Percentiles rank a stretch among this genome's conserved stretches.
Evolutionary conservation across 1,140 invertebrate species (phyloP).

Genomic region (Neodiprion fabricii): DNA sequence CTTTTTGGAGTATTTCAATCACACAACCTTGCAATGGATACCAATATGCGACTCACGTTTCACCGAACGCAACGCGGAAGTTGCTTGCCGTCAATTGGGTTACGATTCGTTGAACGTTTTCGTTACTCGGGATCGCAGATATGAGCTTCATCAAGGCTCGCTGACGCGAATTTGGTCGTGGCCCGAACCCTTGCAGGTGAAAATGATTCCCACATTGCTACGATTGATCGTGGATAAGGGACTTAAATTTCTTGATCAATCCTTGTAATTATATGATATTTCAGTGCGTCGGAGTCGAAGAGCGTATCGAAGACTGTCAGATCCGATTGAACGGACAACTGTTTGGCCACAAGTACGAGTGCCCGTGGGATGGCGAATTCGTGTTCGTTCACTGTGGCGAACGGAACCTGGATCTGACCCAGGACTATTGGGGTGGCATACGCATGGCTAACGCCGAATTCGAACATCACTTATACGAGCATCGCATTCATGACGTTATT

Average conservation of each 20-base stretch:
- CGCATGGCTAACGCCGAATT: constrained; percentile 89
- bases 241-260: neutral
- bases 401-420: constrained; percentile 70
- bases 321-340: constrained; percentile 89
- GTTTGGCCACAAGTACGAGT: constrained; percentile 83
- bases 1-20: constrained; percentile 95
- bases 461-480: constrained; percentile 84
- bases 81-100: constrained; percentile 94
- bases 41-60: constrained; percentile 96
- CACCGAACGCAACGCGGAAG: constrained; percentile 92
- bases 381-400: constrained; percentile 93
- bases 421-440: constrained; percentile 96
- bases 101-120: constrained; percentile 88
- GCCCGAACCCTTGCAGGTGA: constrained; percentile 87
- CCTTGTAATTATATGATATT: constrained; percentile 23
- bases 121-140: constrained; percentile 78
- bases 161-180: constrained; percentile 89
- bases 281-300: constrained; percentile 84
- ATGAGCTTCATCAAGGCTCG: constrained; percentile 86
- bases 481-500: constrained; percentile 80
- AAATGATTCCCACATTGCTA: constrained; percentile 35
- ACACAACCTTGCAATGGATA: constrained; percentile 94
- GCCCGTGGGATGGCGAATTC: constrained; percentile 88
- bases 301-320: constrained; percentile 83
- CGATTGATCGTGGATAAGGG: neutral